Percentiles rank a stretch among this genome's conserved stretches.
Evolutionary conservation across 1,140 invertebrate genomes (phyloP).

Genomic region (Bombus difficillimus): DNA sequence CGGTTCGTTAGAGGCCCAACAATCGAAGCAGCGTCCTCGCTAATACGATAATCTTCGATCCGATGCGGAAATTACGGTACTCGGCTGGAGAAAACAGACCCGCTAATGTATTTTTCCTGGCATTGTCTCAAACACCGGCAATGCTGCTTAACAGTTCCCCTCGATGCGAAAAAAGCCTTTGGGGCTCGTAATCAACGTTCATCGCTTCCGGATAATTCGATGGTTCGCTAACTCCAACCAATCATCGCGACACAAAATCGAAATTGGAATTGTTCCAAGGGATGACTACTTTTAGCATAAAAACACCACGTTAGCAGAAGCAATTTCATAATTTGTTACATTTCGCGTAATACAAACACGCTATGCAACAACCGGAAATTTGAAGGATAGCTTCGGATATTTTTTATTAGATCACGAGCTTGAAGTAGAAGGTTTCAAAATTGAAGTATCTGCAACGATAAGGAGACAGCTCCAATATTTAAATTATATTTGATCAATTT

Average conservation of each 20-base stretch:
- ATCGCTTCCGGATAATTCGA: background rate
- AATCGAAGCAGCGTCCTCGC: background rate
- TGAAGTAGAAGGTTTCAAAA: background rate
- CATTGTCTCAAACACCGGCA: background rate
- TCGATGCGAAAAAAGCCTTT: no score
- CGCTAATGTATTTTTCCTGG: background rate
- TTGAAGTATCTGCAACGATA: background rate
- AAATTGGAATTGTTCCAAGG: background rate
- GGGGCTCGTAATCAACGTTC: background rate
- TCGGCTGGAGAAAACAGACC: conserved; percentile 22
- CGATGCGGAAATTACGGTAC: conserved; percentile 37
- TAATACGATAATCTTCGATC: conserved; percentile 43
- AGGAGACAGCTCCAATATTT: background rate
- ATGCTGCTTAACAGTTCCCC: background rate
- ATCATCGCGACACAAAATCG: background rate
- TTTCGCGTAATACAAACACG: background rate
- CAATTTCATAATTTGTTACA: no score
- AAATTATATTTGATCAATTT: background rate
- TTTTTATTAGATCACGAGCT: background rate
- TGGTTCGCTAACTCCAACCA: background rate
- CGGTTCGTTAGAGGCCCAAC: conserved; percentile 1
- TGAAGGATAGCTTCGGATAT: background rate
- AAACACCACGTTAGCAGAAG: no score
- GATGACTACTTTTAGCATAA: background rate
- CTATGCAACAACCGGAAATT: background rate